Percentiles rank a stretch among this genome's conserved stretches.
These are phyloP conservation scores for Patiria pectinifera DNA, from an alignment of 53 echinoderm and acorn worm species.

Conservation along the genomic window DNA sequence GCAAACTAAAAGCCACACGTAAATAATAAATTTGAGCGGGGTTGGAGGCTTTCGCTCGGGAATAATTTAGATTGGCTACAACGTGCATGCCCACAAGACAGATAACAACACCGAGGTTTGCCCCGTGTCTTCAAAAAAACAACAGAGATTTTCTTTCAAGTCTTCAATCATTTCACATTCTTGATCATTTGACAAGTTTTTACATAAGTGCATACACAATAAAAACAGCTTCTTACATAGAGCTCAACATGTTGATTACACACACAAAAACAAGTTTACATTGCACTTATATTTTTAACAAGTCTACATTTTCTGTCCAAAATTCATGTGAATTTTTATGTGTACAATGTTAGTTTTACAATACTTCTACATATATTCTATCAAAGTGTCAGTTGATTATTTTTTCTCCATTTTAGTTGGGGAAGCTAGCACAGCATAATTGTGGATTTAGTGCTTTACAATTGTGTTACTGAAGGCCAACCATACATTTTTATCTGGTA, in stretches of 20 bases:
- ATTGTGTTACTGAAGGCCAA: too few relatives aligned
- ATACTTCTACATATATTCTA: too few relatives aligned
- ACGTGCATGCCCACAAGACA: not conserved
- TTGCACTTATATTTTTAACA: not conserved
- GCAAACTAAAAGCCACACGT: constrained; percentile 36
- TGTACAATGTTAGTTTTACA: not conserved
- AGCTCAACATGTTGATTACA: not conserved
- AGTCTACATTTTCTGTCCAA: not conserved
- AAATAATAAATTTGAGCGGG: constrained; percentile 55
- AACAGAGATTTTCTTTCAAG: constrained; percentile 16
- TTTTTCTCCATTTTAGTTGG: too few relatives aligned
- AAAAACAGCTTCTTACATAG: not conserved
- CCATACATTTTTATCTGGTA: not conserved
- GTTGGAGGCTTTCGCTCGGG: constrained; percentile 25
- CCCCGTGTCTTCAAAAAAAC: not conserved
- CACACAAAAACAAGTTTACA: not conserved
- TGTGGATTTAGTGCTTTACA: too few relatives aligned
- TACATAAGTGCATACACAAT: not conserved
- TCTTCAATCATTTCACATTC: not conserved
- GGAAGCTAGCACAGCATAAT: too few relatives aligned
- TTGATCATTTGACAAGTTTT: not conserved
- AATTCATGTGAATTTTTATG: not conserved
- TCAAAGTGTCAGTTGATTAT: too few relatives aligned
- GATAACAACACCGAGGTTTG: not conserved
- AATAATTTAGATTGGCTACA: constrained; percentile 63